Conservation (phyloP, 2,113 vertebrate genomes). For the Corythornis madagascariensis region DNA sequence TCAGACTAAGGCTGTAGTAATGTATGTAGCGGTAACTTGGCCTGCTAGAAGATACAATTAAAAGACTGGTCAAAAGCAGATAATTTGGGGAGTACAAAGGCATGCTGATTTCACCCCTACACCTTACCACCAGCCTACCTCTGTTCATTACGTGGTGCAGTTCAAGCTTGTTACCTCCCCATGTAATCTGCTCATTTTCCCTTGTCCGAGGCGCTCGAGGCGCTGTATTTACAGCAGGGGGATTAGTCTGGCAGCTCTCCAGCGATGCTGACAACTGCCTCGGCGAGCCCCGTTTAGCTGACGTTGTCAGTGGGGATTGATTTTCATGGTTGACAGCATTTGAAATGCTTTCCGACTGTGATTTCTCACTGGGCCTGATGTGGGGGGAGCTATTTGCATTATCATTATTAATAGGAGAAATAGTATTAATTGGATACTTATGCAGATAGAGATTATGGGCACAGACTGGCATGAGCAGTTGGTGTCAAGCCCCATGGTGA, state of each 20-base stretch:
- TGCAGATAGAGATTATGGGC: background rate
- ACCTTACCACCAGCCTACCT: background rate
- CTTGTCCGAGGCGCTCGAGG: background rate
- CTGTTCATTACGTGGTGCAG: background rate
- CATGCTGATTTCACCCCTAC: background rate
- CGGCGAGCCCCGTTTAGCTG: background rate
- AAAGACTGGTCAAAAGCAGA: background rate
- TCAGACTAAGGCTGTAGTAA: background rate
- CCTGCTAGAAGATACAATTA: background rate
- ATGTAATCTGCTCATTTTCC: slow-evolving; percentile 64
- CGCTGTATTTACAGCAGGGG: slow-evolving; percentile 8
- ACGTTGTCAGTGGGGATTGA: slow-evolving; percentile 54
- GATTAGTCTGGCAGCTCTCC: slow-evolving; percentile 66
- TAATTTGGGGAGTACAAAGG: background rate
- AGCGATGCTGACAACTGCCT: background rate
- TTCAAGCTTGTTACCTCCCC: slow-evolving; percentile 42
- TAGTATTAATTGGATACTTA: slow-evolving; percentile 23
- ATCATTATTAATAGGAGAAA: slow-evolving; percentile 7
- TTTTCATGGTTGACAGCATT: slow-evolving; percentile 53
- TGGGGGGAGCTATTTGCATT: slow-evolving; percentile 27
- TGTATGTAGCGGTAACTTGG: background rate
- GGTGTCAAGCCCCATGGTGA: background rate
- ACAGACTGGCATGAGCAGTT: background rate
- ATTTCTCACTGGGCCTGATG: slow-evolving; percentile 44
- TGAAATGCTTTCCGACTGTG: slow-evolving; percentile 52